Evolutionary conservation across 1,140 invertebrate species (phyloP).

Genomic region (Bombus sibiricus): DNA sequence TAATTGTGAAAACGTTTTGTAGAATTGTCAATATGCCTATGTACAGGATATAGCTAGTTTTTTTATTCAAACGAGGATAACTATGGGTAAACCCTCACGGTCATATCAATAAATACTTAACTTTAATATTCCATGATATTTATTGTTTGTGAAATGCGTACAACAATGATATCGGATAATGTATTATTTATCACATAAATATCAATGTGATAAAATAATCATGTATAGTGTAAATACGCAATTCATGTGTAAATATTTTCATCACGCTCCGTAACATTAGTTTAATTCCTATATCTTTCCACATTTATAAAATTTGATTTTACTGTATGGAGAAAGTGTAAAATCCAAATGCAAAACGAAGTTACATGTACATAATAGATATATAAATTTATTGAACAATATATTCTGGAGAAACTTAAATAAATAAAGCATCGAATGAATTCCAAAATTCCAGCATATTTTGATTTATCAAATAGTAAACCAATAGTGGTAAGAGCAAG

Average conservation of each 20-base stretch:
- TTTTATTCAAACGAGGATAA: neutral
- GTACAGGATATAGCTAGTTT: neutral
- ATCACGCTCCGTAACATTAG: too few species aligned
- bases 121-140: neutral
- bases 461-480: conserved; percentile 86
- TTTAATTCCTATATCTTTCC: neutral
- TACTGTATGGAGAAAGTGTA: conserved; percentile 47
- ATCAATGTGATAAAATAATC: too few species aligned
- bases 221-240: neutral
- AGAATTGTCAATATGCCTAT: neutral
- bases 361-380: conserved; percentile 52
- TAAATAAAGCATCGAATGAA: conserved; percentile 81
- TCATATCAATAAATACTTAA: neutral
- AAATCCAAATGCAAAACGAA: conserved; percentile 62
- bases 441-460: conserved; percentile 83
- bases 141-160: neutral
- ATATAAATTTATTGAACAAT: conserved; percentile 26
- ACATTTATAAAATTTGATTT: neutral
- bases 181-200: neutral
- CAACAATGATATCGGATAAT: neutral
- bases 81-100: too few species aligned
- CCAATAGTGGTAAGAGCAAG: conserved; percentile 87
- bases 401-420: conserved; percentile 5
- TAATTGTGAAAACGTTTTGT: neutral
- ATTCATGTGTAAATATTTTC: neutral